These are phyloP conservation scores for Cybosia mesomella DNA, from an alignment of 2,888 invertebrate genomes.

Conservation along the genomic window DNA sequence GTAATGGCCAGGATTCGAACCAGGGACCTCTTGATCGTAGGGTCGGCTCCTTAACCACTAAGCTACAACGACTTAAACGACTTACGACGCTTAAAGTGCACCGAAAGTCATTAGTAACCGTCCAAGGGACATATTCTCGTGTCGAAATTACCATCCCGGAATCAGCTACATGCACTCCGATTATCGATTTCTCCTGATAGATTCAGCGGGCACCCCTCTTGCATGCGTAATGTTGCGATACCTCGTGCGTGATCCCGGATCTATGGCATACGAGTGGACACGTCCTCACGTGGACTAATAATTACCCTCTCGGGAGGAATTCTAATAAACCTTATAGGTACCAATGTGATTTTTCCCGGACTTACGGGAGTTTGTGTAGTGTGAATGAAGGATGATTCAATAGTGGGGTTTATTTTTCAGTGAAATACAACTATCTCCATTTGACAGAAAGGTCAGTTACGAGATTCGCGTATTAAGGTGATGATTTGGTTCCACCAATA, in stretches of 20 bases:
- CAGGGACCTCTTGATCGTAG: no score
- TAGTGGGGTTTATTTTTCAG: no score
- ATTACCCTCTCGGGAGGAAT: conserved; percentile 45
- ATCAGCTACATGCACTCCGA: conserved; percentile 8
- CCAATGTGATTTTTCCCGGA: conserved; percentile 46
- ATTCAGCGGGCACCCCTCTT: conserved; percentile 12
- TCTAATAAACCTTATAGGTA: conserved; percentile 45
- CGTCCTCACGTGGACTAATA: conserved; percentile 40
- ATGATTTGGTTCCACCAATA: no score
- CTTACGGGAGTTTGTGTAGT: conserved; percentile 8
- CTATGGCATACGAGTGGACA: conserved; percentile 27
- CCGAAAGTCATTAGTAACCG: neutral
- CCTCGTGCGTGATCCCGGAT: conserved; percentile 54
- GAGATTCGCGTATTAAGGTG: no score
- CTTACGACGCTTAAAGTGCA: no score
- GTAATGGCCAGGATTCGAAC: no score
- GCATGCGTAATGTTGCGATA: conserved; percentile 19
- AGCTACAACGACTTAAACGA: no score
- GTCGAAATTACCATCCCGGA: conserved; percentile 23
- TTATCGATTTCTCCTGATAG: conserved; percentile 25
- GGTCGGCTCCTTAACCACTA: no score
- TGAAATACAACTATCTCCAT: no score
- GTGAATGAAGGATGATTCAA: neutral
- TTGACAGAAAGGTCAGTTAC: no score
- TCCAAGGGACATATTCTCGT: conserved; percentile 1